A percentile compares a stretch with the other conserved stretches of the same genome.
These are phyloP conservation scores for Sinelater perroti DNA, from an alignment of 2,888 invertebrate species.

Conservation along the genomic window DNA sequence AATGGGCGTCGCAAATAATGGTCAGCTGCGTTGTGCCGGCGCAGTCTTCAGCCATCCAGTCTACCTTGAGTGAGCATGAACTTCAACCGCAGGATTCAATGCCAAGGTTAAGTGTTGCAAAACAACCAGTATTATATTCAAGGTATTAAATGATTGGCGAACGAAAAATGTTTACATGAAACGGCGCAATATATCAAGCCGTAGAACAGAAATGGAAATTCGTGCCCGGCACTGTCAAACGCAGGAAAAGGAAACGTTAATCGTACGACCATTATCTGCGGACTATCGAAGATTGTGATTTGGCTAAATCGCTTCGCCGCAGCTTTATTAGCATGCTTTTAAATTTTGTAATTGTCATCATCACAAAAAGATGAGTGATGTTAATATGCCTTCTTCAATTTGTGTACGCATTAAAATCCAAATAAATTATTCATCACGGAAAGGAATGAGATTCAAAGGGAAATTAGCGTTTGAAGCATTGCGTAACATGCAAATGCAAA, in stretches of 20 bases:
- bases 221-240: not conserved
- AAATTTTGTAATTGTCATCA: no score
- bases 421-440: no score
- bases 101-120: slow-evolving; percentile 38
- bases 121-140: slow-evolving; percentile 34
- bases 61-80: slow-evolving; percentile 32
- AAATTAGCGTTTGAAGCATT: no score
- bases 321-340: no score
- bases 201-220: slow-evolving; percentile 17
- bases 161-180: slow-evolving; percentile 19
- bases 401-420: no score
- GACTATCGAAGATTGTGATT: not conserved
- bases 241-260: slow-evolving; percentile 12
- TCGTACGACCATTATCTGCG: not conserved
- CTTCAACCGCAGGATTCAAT: slow-evolving; percentile 35
- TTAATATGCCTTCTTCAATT: no score
- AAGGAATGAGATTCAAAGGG: no score
- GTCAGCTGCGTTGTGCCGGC: slow-evolving; percentile 17
- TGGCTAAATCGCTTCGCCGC: not conserved
- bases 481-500: no score
- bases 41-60: slow-evolving; percentile 26
- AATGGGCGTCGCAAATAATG: slow-evolving; percentile 14
- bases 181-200: slow-evolving; percentile 21
- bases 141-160: slow-evolving; percentile 28
- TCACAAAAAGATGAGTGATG: no score